Base-by-base conservation (phyloP, 2,113 vertebrate species). In the Tursiops truncatus region DNA sequence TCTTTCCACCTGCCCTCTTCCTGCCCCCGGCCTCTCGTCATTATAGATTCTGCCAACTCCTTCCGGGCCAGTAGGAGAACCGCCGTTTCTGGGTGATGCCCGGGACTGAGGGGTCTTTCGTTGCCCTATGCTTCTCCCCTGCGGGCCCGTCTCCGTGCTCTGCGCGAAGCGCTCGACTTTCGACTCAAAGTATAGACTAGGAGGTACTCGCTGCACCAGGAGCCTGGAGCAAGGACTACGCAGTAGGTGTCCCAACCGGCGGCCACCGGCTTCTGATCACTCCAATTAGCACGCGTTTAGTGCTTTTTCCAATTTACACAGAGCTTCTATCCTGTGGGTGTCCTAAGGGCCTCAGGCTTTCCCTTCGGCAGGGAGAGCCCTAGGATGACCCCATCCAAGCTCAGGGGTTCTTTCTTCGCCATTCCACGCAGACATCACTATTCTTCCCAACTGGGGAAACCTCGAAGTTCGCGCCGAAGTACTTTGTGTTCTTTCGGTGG, bases 141-240 rank as follows among this genome's bases (percentile, higher is more conserved):
- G 9, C 31, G 81, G 83, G 2, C 76, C 4, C 0, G 5, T 21
- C 36, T 85, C 2, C 0, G 11, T 1, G 11, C 25, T 26, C 63
- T 21, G 26, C n/a, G 31, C 10, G 14, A 89, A 47, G 58, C 11
- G 3, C 53, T 53, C 0, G 20, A 63, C 21, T n/a, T 65, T n/a
- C 31, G 38, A 36, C 2, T 15, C 31, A 56, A 36, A 17, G 25
- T 10, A 33, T 0, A 12, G 21, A 14, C 21, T 44, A 3, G 50
- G 5, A n/a, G 14, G 68, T 3, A 14, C 50, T 56, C 33, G 8
- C 26, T 0, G 4, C 1, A 0, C 13, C 6, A 36, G 53, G 5
- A 53, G n/a, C 56, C 21, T 8, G 31, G 13, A 47, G 23, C 8
- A 5, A 53, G 58, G 31, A 79, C n/a, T 31, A 4, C 0, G 0